Evolutionary conservation across 2,113 vertebrate genomes (phyloP), one percentile per base, ranked within the genome.

Genomic region (Vireo altiloquus): DNA sequence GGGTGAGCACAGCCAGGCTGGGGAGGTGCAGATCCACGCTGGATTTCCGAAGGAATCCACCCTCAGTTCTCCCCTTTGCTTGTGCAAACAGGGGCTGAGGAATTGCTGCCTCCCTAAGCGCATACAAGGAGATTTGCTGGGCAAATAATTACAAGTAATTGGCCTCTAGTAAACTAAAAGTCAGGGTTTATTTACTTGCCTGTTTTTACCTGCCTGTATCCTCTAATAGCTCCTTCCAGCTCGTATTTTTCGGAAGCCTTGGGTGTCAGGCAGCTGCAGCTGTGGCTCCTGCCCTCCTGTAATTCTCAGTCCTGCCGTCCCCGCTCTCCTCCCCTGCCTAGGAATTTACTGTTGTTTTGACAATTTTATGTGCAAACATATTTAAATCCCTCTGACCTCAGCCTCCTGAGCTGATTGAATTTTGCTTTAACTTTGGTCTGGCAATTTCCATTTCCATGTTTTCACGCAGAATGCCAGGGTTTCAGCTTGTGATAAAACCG

Each of bases 41-140:
- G 1, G 2, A 5, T 49, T 33, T 28, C 30, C 0, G 19, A 1
- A 9, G 8, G n/a, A 16, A 10, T 15, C 53, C 0, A 0, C n/a
- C 11, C 39, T 6, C 1, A 0, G 2, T n/a, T n/a, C 35, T 3
- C 16, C 46, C 46, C 25, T 1, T 9, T 28, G 25, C 17, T 40
- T 1, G 0, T 17, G 33, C 56, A 35, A 15, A 8, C 44, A 18
- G 72, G 39, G 25, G 54, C 50, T 65, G 70, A 25, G 6, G 40
- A 10, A 47, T 49, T 18, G 10, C 84, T 53, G 6, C 0, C 39
- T n/a, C 35, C 66, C 71, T 12, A 16, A 4, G 13, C 52, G 11
- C 35, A 2, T 0, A 6, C 28, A 2, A 7, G 19, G 61, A 35
- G 37, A 66, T 37, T 66, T 78, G 61, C 75, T 69, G 61, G 46